Evolutionary conservation across 2,888 invertebrate genomes (phyloP).

Genomic region (Noctua janthe): DNA sequence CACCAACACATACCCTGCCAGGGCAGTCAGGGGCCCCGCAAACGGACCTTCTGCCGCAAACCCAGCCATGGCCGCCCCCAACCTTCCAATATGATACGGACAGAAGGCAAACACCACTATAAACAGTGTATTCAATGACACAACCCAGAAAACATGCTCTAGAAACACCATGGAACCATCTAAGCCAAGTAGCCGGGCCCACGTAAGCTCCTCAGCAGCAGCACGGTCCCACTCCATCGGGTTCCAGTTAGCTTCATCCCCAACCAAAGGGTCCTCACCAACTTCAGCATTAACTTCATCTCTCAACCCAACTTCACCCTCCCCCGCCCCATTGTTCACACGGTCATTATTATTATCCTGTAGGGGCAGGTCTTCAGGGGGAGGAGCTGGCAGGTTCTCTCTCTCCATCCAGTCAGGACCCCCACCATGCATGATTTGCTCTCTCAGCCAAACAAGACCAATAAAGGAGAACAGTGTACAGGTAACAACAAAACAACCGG

Average conservation of each 20-base stretch:
- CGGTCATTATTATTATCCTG: constrained; percentile 89
- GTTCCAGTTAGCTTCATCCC: constrained; percentile 98
- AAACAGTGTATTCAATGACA: constrained; percentile 98
- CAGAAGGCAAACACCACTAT: constrained; percentile 99
- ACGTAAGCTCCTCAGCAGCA: constrained; percentile 99
- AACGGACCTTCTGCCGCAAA: constrained; percentile 93
- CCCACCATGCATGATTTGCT: constrained; percentile 99
- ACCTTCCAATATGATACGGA: constrained; percentile 98
- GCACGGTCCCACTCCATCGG: constrained; percentile 99
- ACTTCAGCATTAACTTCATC: constrained; percentile 83
- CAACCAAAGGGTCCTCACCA: constrained; percentile 90
- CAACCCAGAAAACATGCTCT: constrained; percentile 99
- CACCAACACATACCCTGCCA: constrained; percentile 98
- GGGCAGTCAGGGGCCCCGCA: constrained; percentile 97
- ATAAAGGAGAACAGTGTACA: constrained; percentile 99
- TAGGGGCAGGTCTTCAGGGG: constrained; percentile 85
- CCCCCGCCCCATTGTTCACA: constrained; percentile 81
- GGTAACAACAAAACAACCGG: constrained; percentile 98
- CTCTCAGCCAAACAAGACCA: constrained; percentile 98
- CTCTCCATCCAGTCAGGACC: constrained; percentile 99
- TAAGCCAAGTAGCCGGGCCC: constrained; percentile 98
- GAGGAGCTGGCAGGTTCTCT: constrained; percentile 90
- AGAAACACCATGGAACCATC: constrained; percentile 99
- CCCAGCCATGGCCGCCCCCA: constrained; percentile 92
- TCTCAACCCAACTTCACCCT: constrained; percentile 79